Evolutionary conservation across 2,888 invertebrate genomes (phyloP), one percentile per base, ranked within the genome.

Genomic region (Cinara cedri): DNA sequence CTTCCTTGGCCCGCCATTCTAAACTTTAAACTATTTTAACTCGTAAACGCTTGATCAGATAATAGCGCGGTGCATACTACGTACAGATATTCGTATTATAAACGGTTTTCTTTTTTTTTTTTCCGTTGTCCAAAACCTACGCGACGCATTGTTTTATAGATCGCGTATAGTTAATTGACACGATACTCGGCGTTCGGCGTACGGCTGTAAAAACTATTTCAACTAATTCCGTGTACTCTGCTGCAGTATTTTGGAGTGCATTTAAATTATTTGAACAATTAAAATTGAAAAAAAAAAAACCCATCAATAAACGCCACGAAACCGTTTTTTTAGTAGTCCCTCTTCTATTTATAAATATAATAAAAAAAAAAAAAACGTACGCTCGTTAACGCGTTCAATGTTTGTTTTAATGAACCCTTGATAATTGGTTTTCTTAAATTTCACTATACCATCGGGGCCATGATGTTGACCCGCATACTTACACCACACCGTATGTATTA

Each of bases 221-320:
- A 74, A 63, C 16, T 51, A 63, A 63, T 74, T 63, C 51, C n/a
- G n/a, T 51, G 21, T 51, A 34, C 34, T 34, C 34, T 34, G 34
- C 34, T 6, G 34, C 34, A 34, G 34, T 51, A 42, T 74, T 74
- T 42, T 3, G 51, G 21, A 42, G 74, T 51, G 63, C 63, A 42
- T 63, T 74, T 42, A 42, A 63, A 63, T 74, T 51, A 21, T 63
- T 63, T 51, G 51, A 42, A 51, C 74, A 74, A 74, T 74, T 74
- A 63, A 74, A 34, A 34, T 34, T 34, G 3, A 34, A 34, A 34
- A 34, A 34, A 34, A 34, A 34, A 63, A 62, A 4, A 21, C 62
- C n/a, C n/a, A n/a, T n/a, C 51, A 68, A 68, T 54, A 54, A 68
- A 68, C 21, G 49, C 34, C 8, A 51, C 62, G 34, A n/a, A 10